A percentile compares a stretch with the other conserved stretches of the same genome.
Conservation (phyloP, 2,888 invertebrate species). For the Arge pagana region DNA sequence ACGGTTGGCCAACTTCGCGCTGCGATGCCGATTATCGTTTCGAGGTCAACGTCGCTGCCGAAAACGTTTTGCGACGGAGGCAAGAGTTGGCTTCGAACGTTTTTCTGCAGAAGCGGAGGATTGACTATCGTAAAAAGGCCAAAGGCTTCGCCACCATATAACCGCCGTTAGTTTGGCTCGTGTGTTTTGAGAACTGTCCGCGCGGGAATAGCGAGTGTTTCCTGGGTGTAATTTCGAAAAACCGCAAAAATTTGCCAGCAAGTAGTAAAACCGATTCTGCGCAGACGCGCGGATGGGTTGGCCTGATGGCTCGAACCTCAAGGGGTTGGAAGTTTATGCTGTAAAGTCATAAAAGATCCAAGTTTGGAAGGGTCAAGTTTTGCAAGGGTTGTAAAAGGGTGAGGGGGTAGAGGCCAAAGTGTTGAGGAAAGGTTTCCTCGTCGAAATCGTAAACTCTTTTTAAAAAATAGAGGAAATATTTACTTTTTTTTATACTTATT, state of each 20-base stretch:
- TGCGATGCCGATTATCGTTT: too few species aligned
- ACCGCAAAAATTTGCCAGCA: constrained; percentile 45
- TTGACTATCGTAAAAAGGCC: constrained; percentile 15
- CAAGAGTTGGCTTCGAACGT: too few species aligned
- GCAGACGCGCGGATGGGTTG: constrained; percentile 24
- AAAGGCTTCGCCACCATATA: constrained; percentile 43
- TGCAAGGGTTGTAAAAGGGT: constrained; percentile 54
- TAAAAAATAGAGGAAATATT: constrained; percentile 29
- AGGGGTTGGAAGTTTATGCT: constrained; percentile 39
- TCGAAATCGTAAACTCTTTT: constrained; percentile 21
- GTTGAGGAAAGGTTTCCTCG: constrained; percentile 18
- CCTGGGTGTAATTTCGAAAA: constrained; percentile 29
- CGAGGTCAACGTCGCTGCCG: too few species aligned
- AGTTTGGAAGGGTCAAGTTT: constrained; percentile 49
- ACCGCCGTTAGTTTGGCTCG: constrained; percentile 45
- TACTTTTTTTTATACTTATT: constrained; percentile 20
- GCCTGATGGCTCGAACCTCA: constrained; percentile 26
- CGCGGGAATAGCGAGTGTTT: constrained; percentile 27
- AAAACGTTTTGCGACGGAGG: too few species aligned
- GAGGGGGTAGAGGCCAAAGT: constrained; percentile 31
- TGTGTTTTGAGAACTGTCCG: constrained; percentile 31
- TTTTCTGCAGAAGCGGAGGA: too few species aligned
- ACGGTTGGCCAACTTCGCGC: too few species aligned
- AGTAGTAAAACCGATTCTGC: constrained; percentile 34
- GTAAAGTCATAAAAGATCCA: constrained; percentile 48